Percentiles rank a stretch among this genome's conserved stretches.
These are phyloP conservation scores for Dallia pectoralis DNA, from an alignment of 2,797 vertebrate species.

Conservation along the genomic window DNA sequence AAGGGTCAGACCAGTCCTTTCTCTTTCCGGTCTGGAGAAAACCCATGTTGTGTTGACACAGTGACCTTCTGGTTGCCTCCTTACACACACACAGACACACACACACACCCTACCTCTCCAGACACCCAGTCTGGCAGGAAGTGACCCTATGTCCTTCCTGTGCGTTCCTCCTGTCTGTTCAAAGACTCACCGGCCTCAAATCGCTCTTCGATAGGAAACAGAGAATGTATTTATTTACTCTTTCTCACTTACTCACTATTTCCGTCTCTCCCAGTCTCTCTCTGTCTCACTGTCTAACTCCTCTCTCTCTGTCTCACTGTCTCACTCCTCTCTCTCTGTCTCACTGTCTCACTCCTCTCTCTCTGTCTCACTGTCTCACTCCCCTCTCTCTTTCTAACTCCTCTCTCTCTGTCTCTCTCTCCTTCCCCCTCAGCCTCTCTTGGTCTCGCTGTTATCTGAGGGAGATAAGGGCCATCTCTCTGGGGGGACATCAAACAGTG, in stretches of 20 bases:
- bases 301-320: constrained; percentile 21
- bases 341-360: too few relatives aligned
- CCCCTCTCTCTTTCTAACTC: constrained; percentile 53
- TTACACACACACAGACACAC: constrained; percentile 19
- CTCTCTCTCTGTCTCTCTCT: constrained; percentile 3
- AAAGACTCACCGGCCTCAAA: constrained; percentile 58
- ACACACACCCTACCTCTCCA: constrained; percentile 37
- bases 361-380: neutral
- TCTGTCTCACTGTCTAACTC: too few relatives aligned
- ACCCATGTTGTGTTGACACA: constrained; percentile 24
- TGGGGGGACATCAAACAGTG: constrained; percentile 65
- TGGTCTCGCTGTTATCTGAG: constrained; percentile 64
- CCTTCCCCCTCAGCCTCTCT: constrained; percentile 30
- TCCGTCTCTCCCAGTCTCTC: constrained; percentile 32
- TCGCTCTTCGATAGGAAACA: constrained; percentile 38
- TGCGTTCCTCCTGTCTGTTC: constrained; percentile 62
- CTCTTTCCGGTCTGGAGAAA: constrained; percentile 12
- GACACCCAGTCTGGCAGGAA: constrained; percentile 65
- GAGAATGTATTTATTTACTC: constrained; percentile 71
- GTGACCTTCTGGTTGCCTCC: constrained; percentile 1
- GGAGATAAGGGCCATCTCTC: constrained; percentile 71
- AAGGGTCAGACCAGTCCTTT: neutral
- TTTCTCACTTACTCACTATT: constrained; percentile 8
- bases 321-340: constrained; percentile 14
- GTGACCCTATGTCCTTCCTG: constrained; percentile 71